Evolutionary conservation across 2,113 vertebrate species (phyloP).

Genomic region (Brachypteracias leptosomus): DNA sequence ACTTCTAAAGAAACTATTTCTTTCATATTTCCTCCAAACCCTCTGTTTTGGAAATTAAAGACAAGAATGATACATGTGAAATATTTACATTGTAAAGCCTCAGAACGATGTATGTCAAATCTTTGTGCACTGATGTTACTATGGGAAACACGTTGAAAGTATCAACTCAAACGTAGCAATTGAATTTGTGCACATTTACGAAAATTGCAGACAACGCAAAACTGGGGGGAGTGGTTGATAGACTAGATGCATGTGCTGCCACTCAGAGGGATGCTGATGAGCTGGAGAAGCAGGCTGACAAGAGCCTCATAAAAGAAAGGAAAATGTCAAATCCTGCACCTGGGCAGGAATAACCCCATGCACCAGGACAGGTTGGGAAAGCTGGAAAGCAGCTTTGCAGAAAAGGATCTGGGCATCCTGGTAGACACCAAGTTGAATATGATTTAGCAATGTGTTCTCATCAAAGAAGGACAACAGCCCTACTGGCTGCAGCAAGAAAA

Average conservation of each 20-base stretch:
- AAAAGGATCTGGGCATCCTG: not conserved
- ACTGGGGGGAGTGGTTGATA: not conserved
- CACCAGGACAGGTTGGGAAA: not conserved
- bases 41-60: not conserved
- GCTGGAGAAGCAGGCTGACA: not conserved
- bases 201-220: not conserved
- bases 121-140: not conserved
- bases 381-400: not conserved
- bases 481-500: not conserved
- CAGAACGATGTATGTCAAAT: not conserved
- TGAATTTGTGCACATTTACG: slow-evolving; percentile 15
- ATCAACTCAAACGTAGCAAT: not conserved
- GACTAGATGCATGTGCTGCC: not conserved
- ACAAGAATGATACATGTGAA: not conserved
- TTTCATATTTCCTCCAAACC: not conserved
- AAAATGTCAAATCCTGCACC: not conserved
- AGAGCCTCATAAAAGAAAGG: not conserved
- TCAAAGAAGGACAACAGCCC: not conserved
- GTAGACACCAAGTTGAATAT: not conserved
- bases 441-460: not conserved
- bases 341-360: not conserved
- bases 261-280: not conserved
- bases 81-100: not conserved
- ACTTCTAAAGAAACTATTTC: not conserved
- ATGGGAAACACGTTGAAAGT: not conserved